A percentile compares a stretch with the other conserved stretches of the same genome.
Evolutionary conservation across 2,888 invertebrate species (phyloP).

Genomic region (Nomada ruficornis): DNA sequence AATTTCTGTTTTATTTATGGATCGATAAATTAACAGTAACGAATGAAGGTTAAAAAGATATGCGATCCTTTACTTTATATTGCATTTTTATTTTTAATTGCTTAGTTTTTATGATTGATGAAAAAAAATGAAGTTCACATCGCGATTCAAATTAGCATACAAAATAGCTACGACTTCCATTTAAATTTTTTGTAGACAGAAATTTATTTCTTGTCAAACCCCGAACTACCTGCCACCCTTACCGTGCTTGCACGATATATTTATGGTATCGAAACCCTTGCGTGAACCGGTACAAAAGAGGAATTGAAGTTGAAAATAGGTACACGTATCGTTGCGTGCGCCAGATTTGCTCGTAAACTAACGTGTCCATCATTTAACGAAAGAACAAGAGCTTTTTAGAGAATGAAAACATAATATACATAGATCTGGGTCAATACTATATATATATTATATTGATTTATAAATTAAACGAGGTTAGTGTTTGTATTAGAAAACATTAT

Average conservation of each 20-base stretch:
- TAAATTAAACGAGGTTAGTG: neutral
- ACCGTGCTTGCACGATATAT: constrained; percentile 27
- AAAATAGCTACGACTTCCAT: constrained; percentile 10
- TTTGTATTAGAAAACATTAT: too few species aligned
- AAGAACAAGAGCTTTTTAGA: neutral
- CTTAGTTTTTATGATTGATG: too few species aligned
- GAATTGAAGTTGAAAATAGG: constrained; percentile 37
- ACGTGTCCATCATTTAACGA: neutral
- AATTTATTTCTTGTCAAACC: constrained; percentile 26
- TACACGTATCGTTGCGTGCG: neutral
- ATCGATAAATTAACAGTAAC: too few species aligned
- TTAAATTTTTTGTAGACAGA: neutral
- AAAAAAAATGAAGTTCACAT: too few species aligned
- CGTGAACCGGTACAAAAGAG: constrained; percentile 28
- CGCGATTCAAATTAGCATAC: neutral
- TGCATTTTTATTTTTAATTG: neutral
- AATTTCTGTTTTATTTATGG: too few species aligned
- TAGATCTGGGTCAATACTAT: neutral
- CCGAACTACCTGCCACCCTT: neutral
- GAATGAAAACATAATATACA: neutral
- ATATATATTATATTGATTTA: neutral
- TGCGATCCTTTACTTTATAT: too few species aligned
- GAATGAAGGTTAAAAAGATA: too few species aligned
- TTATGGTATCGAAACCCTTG: constrained; percentile 39
- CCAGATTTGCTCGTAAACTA: constrained; percentile 8